Evolutionary conservation across 2,797 vertebrate genomes (phyloP), one percentile per base, ranked within the genome.

Genomic region (Gymnothorax javanicus): DNA sequence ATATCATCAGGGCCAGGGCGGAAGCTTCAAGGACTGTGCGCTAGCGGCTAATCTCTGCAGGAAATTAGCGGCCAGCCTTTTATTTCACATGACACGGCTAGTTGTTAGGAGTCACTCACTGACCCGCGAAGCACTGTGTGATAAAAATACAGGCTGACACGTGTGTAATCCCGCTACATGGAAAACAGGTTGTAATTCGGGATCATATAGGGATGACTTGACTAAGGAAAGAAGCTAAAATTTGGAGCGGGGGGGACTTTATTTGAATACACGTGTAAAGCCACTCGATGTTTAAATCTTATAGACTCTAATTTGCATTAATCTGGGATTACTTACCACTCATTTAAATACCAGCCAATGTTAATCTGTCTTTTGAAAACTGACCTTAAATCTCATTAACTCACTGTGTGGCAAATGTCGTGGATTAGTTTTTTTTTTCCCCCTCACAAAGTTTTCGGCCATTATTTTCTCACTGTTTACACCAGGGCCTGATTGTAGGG

Each of bases 291-390:
- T 89, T 89, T 87, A 33, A 87, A 92, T 89, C 89, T 89, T 91
- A 93, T 91, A 91, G 91, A 89, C 89, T 88, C 92, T 93, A 92
- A 93, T 94, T 93, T 88, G 84, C 90, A 91, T 93, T 95, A 94
- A 95, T 93, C 94, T 93, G 58, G 91, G 94, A 95, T 95, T 93
- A 94, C 90, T 89, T 71, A 91, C 1, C 93, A 92, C 93, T 94
- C 90, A 86, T 89, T 93, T 93, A 93, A 94, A 94, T 91, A 93
- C 91, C 90, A 52, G 20, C 90, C 83, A 87, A 86, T 89, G 89
- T 90, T 94, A 95, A 95, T 94, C 94, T 91, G 92, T 89, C 77
- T 83, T 84, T 73, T 73, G 13, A 52, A 15, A 17, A 73, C 67
- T 75, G 71, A 69, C 50, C 62, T 62, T 73, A 84, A 84, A 84